phyloP scores from a whole-genome alignment of 2,113 vertebrate species.

The Blennius ocellaris region DNA sequence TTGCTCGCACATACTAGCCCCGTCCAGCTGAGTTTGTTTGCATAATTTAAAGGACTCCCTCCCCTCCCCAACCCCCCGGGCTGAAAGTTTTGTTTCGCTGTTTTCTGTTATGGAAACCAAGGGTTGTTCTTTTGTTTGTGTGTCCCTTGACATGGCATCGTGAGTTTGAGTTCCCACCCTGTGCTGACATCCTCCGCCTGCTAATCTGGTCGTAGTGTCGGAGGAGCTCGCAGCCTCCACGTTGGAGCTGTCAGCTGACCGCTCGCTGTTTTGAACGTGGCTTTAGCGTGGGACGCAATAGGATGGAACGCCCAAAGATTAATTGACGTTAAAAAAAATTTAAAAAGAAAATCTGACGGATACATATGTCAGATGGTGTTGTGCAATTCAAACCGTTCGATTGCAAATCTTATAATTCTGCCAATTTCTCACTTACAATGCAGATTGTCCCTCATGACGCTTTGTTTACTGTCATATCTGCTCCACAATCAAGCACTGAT shows the following conservation, averaged over 20 bases:
- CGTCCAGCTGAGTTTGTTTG: conserved; percentile 50
- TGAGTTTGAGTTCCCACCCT: conserved; percentile 23
- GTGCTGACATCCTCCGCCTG: neutral
- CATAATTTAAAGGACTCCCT: neutral
- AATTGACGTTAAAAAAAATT: neutral
- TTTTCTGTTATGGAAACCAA: conserved; percentile 56
- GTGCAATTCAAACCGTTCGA: too few relatives aligned
- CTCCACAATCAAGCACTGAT: too few relatives aligned
- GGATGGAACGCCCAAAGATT: neutral
- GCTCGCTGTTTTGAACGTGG: conserved; percentile 45
- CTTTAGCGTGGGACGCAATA: conserved; percentile 5
- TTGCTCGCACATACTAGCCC: neutral
- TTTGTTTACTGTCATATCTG: too few relatives aligned
- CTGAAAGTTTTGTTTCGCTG: conserved; percentile 62
- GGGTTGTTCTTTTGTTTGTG: conserved; percentile 32
- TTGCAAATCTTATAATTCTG: too few relatives aligned
- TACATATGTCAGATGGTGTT: neutral
- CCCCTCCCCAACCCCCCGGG: too few relatives aligned
- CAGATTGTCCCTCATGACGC: too few relatives aligned
- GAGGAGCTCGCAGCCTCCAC: conserved; percentile 20
- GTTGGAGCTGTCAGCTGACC: conserved; percentile 72
- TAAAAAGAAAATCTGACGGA: neutral
- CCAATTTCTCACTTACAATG: too few relatives aligned
- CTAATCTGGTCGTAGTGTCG: conserved; percentile 29
- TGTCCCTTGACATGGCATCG: neutral